Conservation (phyloP, 2,797 vertebrate species). For the Myotis planiceps region DNA sequence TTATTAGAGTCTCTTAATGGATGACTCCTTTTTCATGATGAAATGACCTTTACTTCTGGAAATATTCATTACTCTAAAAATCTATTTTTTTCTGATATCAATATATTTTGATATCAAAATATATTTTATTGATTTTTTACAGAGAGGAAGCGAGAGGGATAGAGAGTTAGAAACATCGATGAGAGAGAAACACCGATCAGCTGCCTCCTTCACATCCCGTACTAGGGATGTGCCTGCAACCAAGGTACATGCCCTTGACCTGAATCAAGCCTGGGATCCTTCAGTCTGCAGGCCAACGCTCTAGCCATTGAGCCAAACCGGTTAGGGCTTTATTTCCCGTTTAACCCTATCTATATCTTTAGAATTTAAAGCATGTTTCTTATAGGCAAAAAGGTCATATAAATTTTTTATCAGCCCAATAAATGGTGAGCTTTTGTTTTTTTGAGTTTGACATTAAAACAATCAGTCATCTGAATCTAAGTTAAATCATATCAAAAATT, state of each 20-base stretch:
- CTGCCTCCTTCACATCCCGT: no score
- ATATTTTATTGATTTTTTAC: no score
- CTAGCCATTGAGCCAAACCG: no score
- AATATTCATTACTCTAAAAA: background rate
- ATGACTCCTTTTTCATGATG: background rate
- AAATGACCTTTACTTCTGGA: background rate
- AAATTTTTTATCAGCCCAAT: background rate
- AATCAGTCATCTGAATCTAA: slow-evolving; percentile 22
- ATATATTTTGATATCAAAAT: background rate
- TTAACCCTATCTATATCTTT: background rate
- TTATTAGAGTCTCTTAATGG: background rate
- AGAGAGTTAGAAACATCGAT: no score
- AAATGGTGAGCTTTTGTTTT: background rate
- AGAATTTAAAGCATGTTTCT: background rate
- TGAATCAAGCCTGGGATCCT: no score
- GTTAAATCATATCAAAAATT: background rate
- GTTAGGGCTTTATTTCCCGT: background rate
- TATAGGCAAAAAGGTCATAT: background rate
- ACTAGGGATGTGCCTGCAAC: no score
- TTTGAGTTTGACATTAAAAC: background rate
- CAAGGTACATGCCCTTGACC: no score
- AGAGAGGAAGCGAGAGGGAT: no score
- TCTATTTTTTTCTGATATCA: background rate
- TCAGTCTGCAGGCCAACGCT: no score
- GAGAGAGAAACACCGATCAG: no score